Evolutionary conservation across 2,113 vertebrate genomes (phyloP), one percentile per base, ranked within the genome.

Genomic region (Apaloderma vittatum): DNA sequence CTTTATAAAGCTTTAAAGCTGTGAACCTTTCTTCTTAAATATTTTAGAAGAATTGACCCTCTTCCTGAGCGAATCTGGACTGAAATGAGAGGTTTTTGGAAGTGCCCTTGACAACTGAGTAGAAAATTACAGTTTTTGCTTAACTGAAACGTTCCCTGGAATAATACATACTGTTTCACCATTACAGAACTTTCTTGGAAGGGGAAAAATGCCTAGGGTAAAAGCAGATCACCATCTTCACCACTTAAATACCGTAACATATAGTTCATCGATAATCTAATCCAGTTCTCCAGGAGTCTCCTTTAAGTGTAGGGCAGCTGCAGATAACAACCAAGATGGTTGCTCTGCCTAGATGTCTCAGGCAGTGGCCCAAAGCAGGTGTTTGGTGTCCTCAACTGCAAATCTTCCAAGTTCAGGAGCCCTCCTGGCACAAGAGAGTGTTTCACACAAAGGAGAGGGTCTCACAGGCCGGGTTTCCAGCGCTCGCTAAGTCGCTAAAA

Each of bases 1-100:
- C 46, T 94, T 81, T 62, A 66, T 70, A 74, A 15, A 74, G 17
- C 51, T 83, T 84, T 75, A 86, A 86, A 94, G 51, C 46, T 62
- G 40, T 36, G 49, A 88, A 37, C 32, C 23, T 66, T 80, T 91
- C 72, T 88, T 70, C 55, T 70, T 88, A 57, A 90, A 76, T 91
- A 68, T 59, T 94, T 82, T 29, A 83, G 59, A 81, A 62, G 26
- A 95, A 83, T 2, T 74, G 36, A 77, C 55, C 59, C 20, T 54
- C 24, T 83, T 27, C 62, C 66, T 76, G 71, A 62, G 55, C 1
- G 0, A 57, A 67, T 59, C 48, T 51, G 57, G 72, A 24, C 34
- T 68, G 52, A 76, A 80, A 63, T 43, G 12, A 76, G 51, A 77
- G 22, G 48, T 66, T 90, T 88, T 63, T 88, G 59, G 70, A 80